phyloP scores from a whole-genome alignment of 2,888 invertebrate genomes.

The Meteorus colon region DNA sequence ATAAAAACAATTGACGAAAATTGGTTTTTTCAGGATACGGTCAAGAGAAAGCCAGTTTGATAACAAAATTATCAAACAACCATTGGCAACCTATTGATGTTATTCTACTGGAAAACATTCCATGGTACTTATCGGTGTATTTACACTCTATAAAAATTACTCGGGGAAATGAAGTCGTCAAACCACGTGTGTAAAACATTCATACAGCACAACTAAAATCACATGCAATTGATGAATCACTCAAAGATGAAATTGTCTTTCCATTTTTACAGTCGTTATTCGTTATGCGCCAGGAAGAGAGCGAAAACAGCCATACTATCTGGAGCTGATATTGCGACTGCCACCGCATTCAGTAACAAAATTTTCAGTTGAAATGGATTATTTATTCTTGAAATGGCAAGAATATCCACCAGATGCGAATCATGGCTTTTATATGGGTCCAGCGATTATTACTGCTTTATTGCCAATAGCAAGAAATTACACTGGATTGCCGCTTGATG shows the following conservation, averaged over 20 bases:
- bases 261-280: slow-evolving; percentile 66
- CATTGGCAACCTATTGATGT: slow-evolving; percentile 85
- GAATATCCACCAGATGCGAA: slow-evolving; percentile 99
- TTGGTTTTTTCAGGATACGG: slow-evolving; percentile 82
- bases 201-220: neutral
- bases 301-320: slow-evolving; percentile 87
- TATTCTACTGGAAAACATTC: slow-evolving; percentile 91
- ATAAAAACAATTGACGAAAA: slow-evolving; percentile 2
- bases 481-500: slow-evolving; percentile 83
- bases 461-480: slow-evolving; percentile 87
- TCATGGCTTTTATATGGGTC: slow-evolving; percentile 97
- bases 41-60: slow-evolving; percentile 92
- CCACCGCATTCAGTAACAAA: slow-evolving; percentile 87
- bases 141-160: slow-evolving; percentile 87
- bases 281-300: slow-evolving; percentile 86
- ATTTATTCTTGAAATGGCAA: slow-evolving; percentile 97
- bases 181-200: slow-evolving; percentile 73
- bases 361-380: slow-evolving; percentile 92
- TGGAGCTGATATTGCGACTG: slow-evolving; percentile 88
- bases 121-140: slow-evolving; percentile 93
- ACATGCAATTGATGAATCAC: too few species aligned
- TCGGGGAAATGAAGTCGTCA: slow-evolving; percentile 76
- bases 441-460: slow-evolving; percentile 87
- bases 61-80: slow-evolving; percentile 88
- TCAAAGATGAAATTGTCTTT: neutral